phyloP scores from a whole-genome alignment of 2,888 invertebrate species.

The Pasiphila rectangulata region DNA sequence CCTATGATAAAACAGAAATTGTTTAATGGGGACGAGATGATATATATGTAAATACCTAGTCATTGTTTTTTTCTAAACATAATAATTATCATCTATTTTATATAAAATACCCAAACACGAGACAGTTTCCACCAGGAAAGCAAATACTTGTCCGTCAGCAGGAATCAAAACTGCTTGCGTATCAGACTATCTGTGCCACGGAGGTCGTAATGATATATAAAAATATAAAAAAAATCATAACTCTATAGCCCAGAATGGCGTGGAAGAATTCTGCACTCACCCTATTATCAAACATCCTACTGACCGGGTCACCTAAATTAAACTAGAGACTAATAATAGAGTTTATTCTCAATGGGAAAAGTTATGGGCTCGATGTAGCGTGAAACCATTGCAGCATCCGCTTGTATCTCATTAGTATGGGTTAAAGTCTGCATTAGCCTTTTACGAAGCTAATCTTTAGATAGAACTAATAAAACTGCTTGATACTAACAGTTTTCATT shows the following conservation, averaged over 20 bases:
- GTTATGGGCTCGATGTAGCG: slow-evolving; percentile 29
- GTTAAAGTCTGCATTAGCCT: slow-evolving; percentile 20
- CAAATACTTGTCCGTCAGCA: too few relatives aligned
- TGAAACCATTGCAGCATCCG: slow-evolving; percentile 33
- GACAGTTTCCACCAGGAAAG: too few relatives aligned
- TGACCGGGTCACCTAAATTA: slow-evolving; percentile 32
- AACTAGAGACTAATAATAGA: slow-evolving; percentile 28
- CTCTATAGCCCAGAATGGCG: neutral
- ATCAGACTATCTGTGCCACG: too few relatives aligned
- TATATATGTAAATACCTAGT: too few relatives aligned
- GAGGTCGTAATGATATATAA: too few relatives aligned
- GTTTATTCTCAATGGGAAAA: slow-evolving; percentile 31
- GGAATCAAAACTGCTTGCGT: too few relatives aligned
- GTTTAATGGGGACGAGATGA: too few relatives aligned
- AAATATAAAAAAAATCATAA: neutral
- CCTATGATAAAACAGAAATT: too few relatives aligned
- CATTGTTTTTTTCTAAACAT: too few relatives aligned
- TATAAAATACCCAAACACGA: too few relatives aligned
- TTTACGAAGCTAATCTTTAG: slow-evolving; percentile 8
- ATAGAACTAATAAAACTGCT: neutral
- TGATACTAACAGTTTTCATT: too few relatives aligned
- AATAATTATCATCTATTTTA: too few relatives aligned
- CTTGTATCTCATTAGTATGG: slow-evolving; percentile 26
- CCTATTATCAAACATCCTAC: slow-evolving; percentile 23
- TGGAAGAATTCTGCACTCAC: slow-evolving; percentile 12